Base-by-base conservation (phyloP, 2,797 vertebrate species). In the Neoniphon sammara region DNA sequence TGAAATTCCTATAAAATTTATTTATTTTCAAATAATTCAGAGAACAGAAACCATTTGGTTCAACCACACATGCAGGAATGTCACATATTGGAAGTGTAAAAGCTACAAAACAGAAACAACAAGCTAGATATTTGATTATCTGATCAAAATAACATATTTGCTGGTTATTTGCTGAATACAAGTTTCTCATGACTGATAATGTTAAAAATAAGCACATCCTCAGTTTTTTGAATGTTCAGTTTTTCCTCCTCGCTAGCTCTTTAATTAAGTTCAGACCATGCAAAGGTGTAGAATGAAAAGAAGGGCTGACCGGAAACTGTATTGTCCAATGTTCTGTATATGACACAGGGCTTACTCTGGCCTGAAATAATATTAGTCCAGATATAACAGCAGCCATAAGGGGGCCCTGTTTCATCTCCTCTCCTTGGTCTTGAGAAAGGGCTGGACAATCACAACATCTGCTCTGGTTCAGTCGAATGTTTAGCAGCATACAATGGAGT, bases 271-370 rank as follows among this genome's bases (percentile, higher is more conserved):
- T 63, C 61, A 18, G 25, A 12, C 46, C 46, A 17, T 20, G 12
- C 17, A 63, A 49, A 63, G 61, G 30, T 21, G 52, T 56, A 23
- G 21, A 53, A 53, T 53, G 57, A 52, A 36, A 53, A 47, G 86
- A 89, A 81, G 85, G 79, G 78, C 84, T 83, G 86, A 88, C 83
- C 81, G 36, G 69, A 81, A 70, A 83, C 83, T 78, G 83, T 87
- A 39, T 12, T 39, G 72, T 77, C 65, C 67, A 68, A 36, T 57
- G 66, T 20, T 61, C 52, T 56, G 57, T 56, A 39, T 70, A 53
- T 27, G 44, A 11, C 36, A 23, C 11, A 50, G 56, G 58, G 1
- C 31, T 66, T 52, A 68, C 64, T 66, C 14, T 18, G 49, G 75
- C 62, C 80, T 82, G 61, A 56, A 66, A 46, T 64, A 64, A 67